Evolutionary conservation across 1,140 invertebrate species (phyloP).

Genomic region (Bombyx mandarina): DNA sequence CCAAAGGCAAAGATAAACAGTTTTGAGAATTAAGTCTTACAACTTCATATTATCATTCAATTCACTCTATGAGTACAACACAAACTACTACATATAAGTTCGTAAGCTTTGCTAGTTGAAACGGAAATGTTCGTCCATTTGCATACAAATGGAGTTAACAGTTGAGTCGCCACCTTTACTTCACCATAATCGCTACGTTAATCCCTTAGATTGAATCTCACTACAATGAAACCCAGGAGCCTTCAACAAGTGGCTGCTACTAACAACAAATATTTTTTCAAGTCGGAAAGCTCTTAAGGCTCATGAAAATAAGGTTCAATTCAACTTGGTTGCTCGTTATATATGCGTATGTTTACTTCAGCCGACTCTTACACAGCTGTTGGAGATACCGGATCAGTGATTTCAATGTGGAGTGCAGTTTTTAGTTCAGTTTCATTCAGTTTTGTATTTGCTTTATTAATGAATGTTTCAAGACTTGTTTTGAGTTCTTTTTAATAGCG

Average conservation of each 20-base stretch:
- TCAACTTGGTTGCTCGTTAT: background rate
- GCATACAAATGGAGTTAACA: background rate
- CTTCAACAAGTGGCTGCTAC: slow-evolving; percentile 16
- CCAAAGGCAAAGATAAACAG: too few relatives aligned
- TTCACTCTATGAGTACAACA: too few relatives aligned
- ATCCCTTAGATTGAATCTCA: slow-evolving; percentile 21
- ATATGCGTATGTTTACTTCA: background rate
- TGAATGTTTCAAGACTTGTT: too few relatives aligned
- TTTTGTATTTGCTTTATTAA: too few relatives aligned
- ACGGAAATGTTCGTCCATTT: too few relatives aligned
- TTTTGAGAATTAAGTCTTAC: too few relatives aligned
- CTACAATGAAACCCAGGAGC: slow-evolving; percentile 9
- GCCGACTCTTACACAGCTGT: background rate
- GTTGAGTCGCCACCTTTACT: background rate
- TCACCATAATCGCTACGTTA: slow-evolving; percentile 8
- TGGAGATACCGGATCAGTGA: slow-evolving; percentile 4
- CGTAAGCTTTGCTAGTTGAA: too few relatives aligned
- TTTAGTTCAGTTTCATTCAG: too few relatives aligned
- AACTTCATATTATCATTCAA: too few relatives aligned
- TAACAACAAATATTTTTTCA: background rate
- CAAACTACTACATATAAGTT: too few relatives aligned
- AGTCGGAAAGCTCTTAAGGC: background rate
- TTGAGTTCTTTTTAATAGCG: too few relatives aligned
- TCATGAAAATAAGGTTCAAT: background rate
- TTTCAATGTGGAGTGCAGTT: slow-evolving; percentile 1